Evolutionary conservation across 2,888 invertebrate genomes (phyloP).

Genomic region (Sycophila texana): DNA sequence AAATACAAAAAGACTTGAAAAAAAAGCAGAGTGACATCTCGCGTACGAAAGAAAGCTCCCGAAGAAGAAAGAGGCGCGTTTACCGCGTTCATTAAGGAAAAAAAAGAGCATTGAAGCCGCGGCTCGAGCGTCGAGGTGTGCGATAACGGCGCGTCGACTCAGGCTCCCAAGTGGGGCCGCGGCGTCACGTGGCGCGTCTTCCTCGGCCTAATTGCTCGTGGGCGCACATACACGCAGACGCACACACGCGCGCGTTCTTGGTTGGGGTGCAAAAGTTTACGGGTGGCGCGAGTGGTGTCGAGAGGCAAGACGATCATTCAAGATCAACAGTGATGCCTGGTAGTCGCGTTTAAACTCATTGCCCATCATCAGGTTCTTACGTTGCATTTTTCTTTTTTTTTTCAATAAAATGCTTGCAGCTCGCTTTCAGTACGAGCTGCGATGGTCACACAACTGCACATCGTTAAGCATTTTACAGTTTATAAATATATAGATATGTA

Average conservation of each 20-base stretch:
- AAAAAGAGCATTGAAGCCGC: too few species aligned
- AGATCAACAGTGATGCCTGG: conserved; percentile 73
- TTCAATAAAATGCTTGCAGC: not conserved
- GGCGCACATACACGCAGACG: conserved; percentile 35
- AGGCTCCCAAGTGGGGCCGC: too few species aligned
- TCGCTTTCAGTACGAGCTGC: conserved; percentile 14
- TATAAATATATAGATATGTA: conserved; percentile 12
- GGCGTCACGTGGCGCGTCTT: not conserved
- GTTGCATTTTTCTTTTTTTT: not conserved
- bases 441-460: conserved; percentile 31
- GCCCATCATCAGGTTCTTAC: conserved; percentile 67
- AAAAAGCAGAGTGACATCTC: too few species aligned
- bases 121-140: too few species aligned
- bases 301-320: conserved; percentile 61
- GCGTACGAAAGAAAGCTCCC: too few species aligned
- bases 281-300: conserved; percentile 70
- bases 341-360: conserved; percentile 73
- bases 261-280: conserved; percentile 9
- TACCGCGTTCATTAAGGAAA: too few species aligned
- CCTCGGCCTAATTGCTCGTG: conserved; percentile 17
- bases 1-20: too few species aligned
- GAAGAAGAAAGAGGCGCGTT: too few species aligned
- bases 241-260: conserved; percentile 33
- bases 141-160: too few species aligned
- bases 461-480: conserved; percentile 49